These are phyloP conservation scores for Lonchura striata DNA, from an alignment of 2,113 vertebrate species.

Conservation along the genomic window DNA sequence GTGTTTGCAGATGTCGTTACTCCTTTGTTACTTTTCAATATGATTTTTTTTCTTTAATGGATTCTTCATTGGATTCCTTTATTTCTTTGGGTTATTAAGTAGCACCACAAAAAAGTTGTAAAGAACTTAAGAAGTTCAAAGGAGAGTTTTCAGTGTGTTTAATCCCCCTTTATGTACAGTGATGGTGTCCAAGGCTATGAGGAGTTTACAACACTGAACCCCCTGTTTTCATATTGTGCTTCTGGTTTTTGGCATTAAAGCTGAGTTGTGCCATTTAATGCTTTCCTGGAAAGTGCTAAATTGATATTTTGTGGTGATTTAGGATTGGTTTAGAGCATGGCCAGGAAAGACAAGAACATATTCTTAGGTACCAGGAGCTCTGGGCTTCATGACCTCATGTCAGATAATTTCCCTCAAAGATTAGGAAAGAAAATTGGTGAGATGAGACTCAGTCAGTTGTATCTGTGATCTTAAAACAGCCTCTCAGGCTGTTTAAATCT, in stretches of 20 bases:
- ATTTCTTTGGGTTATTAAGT: neutral
- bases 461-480: neutral
- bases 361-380: neutral
- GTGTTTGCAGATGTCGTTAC: neutral
- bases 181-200: neutral
- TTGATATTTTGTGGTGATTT: neutral
- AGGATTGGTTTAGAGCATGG: neutral
- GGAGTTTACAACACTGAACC: neutral
- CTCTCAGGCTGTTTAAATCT: neutral
- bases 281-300: neutral
- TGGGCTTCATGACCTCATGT: neutral
- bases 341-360: neutral
- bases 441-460: neutral
- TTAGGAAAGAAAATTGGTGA: neutral
- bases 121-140: neutral
- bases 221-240: neutral
- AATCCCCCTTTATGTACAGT: neutral
- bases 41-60: neutral
- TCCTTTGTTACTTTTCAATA: neutral
- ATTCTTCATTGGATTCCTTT: neutral
- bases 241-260: neutral
- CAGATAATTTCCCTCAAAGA: neutral
- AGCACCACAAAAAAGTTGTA: neutral
- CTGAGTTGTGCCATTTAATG: neutral
- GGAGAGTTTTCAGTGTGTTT: neutral